phyloP scores from a whole-genome alignment of 2,797 vertebrate species.

The Triplophysa yarkandensis region DNA sequence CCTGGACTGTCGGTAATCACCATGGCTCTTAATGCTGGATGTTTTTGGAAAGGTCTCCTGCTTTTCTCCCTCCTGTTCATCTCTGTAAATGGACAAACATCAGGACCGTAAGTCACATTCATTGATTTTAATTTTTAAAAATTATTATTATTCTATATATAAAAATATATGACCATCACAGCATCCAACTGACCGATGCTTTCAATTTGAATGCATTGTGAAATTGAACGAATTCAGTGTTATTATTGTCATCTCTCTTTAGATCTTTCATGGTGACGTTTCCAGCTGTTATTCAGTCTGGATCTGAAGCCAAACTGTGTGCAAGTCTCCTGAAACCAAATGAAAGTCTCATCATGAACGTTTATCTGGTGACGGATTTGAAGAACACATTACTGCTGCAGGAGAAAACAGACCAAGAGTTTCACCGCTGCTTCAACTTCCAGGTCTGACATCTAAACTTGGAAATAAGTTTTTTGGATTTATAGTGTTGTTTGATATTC shows the following conservation, averaged over 20 bases:
- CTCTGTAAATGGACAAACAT: slow-evolving; percentile 36
- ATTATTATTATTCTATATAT: too few relatives aligned
- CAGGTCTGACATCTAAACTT: too few relatives aligned
- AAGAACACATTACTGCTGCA: slow-evolving; percentile 55
- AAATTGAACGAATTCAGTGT: not conserved
- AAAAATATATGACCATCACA: too few relatives aligned
- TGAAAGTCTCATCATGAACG: slow-evolving; percentile 64
- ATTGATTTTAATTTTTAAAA: too few relatives aligned
- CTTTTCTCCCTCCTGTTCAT: slow-evolving; percentile 30
- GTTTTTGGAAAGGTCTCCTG: slow-evolving; percentile 24
- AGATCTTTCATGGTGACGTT: slow-evolving; percentile 71
- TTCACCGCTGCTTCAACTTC: slow-evolving; percentile 65
- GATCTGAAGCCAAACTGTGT: slow-evolving; percentile 64
- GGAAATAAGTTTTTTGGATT: too few relatives aligned
- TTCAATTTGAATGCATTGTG: too few relatives aligned
- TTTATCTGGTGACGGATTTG: slow-evolving; percentile 52
- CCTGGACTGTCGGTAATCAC: slow-evolving; percentile 22
- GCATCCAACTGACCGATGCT: too few relatives aligned
- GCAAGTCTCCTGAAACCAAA: slow-evolving; percentile 65
- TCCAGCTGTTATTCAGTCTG: slow-evolving; percentile 67
- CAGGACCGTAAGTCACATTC: slow-evolving; percentile 46
- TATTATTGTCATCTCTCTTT: not conserved
- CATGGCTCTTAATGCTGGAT: slow-evolving; percentile 25
- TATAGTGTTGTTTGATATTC: not conserved
- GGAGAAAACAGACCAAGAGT: slow-evolving; percentile 40